Percentiles rank a stretch among this genome's conserved stretches.
Conservation (phyloP, 2,888 invertebrate species). For the Drosophila acutilabella region DNA sequence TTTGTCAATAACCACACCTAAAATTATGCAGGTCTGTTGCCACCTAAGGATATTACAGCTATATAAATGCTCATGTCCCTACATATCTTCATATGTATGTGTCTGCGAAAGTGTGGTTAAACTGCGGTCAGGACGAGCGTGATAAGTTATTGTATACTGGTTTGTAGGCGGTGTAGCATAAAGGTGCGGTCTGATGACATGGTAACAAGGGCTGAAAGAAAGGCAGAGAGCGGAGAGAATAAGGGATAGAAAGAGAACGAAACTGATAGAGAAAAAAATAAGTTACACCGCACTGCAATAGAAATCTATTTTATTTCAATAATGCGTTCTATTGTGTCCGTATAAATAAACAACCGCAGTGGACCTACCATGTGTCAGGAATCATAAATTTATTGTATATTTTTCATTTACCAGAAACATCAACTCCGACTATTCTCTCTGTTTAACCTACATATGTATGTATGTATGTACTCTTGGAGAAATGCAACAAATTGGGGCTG, state of each 20-base stretch:
- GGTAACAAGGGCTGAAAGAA: background rate
- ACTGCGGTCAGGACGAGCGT: constrained; percentile 41
- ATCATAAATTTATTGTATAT: constrained; percentile 51
- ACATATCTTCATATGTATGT: background rate
- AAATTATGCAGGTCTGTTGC: constrained; percentile 65
- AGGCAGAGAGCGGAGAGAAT: background rate
- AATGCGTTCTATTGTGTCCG: constrained; percentile 45
- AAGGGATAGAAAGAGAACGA: background rate
- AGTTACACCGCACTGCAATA: constrained; percentile 70
- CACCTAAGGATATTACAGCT: constrained; percentile 47
- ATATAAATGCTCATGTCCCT: constrained; percentile 10
- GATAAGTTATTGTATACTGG: constrained; percentile 65
- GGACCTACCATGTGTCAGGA: constrained; percentile 19
- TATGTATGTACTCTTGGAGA: background rate
- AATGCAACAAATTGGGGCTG: background rate
- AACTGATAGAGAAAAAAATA: constrained; percentile 3
- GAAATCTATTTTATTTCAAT: constrained; percentile 75
- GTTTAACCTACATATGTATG: constrained; percentile 6
- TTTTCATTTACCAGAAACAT: constrained; percentile 21
- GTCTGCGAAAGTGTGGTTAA: constrained; percentile 9
- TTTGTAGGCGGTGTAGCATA: constrained; percentile 57
- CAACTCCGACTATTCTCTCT: constrained; percentile 1
- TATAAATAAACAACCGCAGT: constrained; percentile 71
- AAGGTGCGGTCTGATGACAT: constrained; percentile 59
- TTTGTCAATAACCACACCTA: constrained; percentile 75